These are phyloP conservation scores for Microhierax caerulescens DNA, from an alignment of 2,797 vertebrate genomes.

Conservation along the genomic window DNA sequence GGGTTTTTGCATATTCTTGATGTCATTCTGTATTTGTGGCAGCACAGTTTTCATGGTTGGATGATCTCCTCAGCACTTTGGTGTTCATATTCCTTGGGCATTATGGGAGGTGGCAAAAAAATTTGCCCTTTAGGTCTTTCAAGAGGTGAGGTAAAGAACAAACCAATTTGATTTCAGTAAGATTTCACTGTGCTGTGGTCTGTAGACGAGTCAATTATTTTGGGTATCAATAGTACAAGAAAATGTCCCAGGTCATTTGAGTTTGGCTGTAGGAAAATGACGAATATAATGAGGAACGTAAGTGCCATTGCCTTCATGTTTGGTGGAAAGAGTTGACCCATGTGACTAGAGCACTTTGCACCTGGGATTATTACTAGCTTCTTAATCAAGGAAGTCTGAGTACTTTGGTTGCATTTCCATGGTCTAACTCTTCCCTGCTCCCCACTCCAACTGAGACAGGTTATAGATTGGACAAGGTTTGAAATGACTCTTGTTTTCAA, in stretches of 20 bases:
- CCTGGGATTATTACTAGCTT: background rate
- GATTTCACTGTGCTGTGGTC: background rate
- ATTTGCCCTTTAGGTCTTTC: background rate
- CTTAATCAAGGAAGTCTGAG: background rate
- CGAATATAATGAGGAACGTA: background rate
- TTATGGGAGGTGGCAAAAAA: background rate
- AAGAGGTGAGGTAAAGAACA: background rate
- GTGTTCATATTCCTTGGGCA: background rate
- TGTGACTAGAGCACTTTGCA: background rate
- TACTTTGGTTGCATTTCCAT: background rate
- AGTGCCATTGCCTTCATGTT: background rate
- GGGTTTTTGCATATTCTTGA: background rate
- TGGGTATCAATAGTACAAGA: background rate
- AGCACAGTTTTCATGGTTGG: background rate
- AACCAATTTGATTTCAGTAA: background rate
- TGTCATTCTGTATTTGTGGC: background rate
- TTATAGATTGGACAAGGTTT: slow-evolving; percentile 6
- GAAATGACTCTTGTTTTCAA: background rate
- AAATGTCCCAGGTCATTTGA: background rate
- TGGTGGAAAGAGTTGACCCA: background rate
- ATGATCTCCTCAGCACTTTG: background rate
- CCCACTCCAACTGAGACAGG: background rate
- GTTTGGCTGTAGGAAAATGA: background rate
- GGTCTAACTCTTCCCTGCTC: background rate
- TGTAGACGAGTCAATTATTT: background rate